Conservation (phyloP, 2,113 vertebrate species). For the Sebastes fasciatus region DNA sequence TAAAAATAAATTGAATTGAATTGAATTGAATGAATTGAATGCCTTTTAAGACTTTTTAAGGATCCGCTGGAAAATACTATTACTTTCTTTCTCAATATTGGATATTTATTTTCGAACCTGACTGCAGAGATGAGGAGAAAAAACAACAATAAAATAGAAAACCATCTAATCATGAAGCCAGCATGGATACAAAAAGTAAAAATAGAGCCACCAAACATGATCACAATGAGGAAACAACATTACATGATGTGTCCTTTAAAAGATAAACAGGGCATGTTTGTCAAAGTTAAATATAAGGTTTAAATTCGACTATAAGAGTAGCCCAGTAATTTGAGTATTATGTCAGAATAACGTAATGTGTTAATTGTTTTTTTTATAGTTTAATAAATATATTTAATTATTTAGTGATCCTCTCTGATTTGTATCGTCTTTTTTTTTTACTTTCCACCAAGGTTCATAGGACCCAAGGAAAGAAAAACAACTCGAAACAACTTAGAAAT, state of each 20-base stretch:
- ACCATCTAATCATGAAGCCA: no score
- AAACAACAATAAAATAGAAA: no score
- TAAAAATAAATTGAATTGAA: no score
- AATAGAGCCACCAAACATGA: no score
- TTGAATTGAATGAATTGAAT: no score
- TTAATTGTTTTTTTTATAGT: neutral
- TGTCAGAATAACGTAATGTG: neutral
- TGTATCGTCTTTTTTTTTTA: neutral
- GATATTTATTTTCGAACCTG: no score
- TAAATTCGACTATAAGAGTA: neutral
- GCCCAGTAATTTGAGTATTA: neutral
- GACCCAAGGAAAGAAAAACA: neutral
- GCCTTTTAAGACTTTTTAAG: neutral
- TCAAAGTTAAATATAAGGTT: neutral
- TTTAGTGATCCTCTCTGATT: neutral
- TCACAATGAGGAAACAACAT: no score
- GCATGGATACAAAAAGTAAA: no score
- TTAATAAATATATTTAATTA: neutral
- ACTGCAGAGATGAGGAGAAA: no score
- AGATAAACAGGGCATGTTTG: no score
- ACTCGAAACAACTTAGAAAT: neutral
- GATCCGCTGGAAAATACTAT: neutral
- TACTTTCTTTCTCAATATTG: no score
- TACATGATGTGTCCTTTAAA: no score
- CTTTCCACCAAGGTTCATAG: neutral